Conservation (phyloP, 2,888 invertebrate genomes). For the Megamerina dolium region DNA sequence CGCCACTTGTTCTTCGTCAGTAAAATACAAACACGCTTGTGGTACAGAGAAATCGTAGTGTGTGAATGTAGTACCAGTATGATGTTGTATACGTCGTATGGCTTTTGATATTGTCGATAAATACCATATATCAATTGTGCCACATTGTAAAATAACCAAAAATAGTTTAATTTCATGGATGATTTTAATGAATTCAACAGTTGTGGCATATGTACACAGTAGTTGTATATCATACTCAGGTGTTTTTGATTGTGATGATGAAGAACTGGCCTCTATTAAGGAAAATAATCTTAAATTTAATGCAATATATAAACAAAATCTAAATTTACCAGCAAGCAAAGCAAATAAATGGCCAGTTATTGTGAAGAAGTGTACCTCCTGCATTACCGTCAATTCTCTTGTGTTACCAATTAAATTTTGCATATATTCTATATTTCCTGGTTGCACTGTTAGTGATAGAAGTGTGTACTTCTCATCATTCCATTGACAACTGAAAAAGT, state of each 20-base stretch:
- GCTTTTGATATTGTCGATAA: conserved; percentile 27
- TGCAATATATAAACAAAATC: not conserved
- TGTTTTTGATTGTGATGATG: not conserved
- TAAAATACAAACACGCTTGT: conserved; percentile 34
- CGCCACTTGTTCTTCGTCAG: conserved; percentile 34
- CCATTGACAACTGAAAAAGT: conserved; percentile 41
- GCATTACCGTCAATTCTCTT: conserved; percentile 12
- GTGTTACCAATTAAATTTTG: conserved; percentile 24
- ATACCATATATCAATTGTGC: conserved; percentile 44
- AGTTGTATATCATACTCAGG: conserved; percentile 17
- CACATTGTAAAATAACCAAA: conserved; percentile 36
- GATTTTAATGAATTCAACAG: conserved; percentile 30
- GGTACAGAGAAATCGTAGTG: conserved; percentile 30
- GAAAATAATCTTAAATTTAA: not conserved
- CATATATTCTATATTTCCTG: conserved; percentile 31
- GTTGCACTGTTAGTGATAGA: conserved; percentile 25
- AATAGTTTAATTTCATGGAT: conserved; percentile 29
- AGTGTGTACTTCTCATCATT: conserved; percentile 33
- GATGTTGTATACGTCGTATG: conserved; percentile 31
- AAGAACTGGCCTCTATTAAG: not conserved
- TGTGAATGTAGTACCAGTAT: conserved; percentile 31
- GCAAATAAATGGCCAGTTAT: conserved; percentile 37
- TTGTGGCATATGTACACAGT: conserved; percentile 30
- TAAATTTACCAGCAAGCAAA: conserved; percentile 22
- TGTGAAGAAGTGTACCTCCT: conserved; percentile 38